A percentile compares a stretch with the other conserved stretches of the same genome.
Evolutionary conservation across 1,140 invertebrate genomes (phyloP).

Genomic region (Aphelenchoides besseyi): DNA sequence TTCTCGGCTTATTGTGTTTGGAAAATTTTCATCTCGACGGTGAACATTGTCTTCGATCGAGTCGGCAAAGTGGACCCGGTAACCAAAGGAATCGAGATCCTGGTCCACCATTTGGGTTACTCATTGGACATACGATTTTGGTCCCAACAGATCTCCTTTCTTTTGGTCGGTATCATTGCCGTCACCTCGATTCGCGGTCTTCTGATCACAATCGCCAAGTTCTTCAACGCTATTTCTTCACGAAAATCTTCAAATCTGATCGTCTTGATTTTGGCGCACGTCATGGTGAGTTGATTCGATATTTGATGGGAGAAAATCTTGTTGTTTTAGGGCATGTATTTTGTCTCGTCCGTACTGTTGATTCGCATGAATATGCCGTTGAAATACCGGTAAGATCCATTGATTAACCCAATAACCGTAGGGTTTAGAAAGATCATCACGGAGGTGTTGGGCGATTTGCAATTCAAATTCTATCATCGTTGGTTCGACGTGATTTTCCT

Average conservation of each 20-base stretch:
- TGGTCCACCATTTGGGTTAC: constrained; percentile 92
- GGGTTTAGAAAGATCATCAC: constrained; percentile 82
- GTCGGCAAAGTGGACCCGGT: constrained; percentile 98
- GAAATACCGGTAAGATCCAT: constrained; percentile 73
- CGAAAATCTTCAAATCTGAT: constrained; percentile 98
- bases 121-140: constrained; percentile 93
- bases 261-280: constrained; percentile 89
- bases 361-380: constrained; percentile 99
- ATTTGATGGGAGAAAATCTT: neutral
- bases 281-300: constrained; percentile 74
- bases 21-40: constrained; percentile 93
- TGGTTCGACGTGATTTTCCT: constrained; percentile 99
- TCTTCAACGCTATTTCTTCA: constrained; percentile 99
- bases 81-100: constrained; percentile 90
- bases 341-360: constrained; percentile 91
- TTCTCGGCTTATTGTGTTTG: constrained; percentile 97
- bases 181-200: constrained; percentile 94
- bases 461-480: constrained; percentile 99
- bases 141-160: constrained; percentile 97
- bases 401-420: neutral
- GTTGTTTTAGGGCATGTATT: constrained; percentile 86
- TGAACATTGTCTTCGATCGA: constrained; percentile 95
- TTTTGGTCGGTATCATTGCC: constrained; percentile 93
- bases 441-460: constrained; percentile 91
- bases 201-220: constrained; percentile 95